phyloP scores from a whole-genome alignment of 1,140 invertebrate species.

The Papilio helenus region DNA sequence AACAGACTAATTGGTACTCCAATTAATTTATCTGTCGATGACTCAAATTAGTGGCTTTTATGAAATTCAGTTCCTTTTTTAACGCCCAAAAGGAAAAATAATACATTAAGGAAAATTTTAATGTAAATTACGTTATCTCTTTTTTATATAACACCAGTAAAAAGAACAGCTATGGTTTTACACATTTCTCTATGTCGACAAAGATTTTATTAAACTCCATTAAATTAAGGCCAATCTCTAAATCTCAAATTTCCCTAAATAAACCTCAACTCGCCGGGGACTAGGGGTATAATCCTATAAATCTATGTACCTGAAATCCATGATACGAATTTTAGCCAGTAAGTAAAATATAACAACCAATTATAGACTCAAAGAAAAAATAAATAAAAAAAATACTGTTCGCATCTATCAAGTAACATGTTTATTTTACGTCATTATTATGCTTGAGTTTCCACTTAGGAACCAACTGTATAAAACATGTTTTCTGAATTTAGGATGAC shows the following conservation, averaged over 20 bases:
- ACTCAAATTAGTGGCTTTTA: background rate
- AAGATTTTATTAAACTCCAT: background rate
- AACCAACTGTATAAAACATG: no score
- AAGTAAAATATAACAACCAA: background rate
- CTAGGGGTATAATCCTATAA: background rate
- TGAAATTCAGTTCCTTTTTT: background rate
- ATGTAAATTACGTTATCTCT: background rate
- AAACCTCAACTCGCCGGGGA: background rate
- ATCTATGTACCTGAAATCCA: background rate
- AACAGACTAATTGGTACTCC: constrained; percentile 16
- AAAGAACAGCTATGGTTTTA: background rate
- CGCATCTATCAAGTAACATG: background rate
- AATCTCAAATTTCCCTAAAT: background rate
- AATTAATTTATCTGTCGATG: constrained; percentile 4
- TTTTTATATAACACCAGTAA: background rate
- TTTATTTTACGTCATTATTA: no score
- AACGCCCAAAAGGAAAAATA: background rate
- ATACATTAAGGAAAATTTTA: background rate
- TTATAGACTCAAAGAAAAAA: background rate
- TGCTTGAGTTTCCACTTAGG: no score
- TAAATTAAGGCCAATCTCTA: background rate
- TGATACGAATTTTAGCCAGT: background rate
- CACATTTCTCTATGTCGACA: background rate
- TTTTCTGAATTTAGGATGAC: no score
- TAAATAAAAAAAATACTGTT: background rate